Evolutionary conservation across 2,113 vertebrate species (phyloP), one percentile per base, ranked within the genome.

Genomic region (Pimephales promelas): DNA sequence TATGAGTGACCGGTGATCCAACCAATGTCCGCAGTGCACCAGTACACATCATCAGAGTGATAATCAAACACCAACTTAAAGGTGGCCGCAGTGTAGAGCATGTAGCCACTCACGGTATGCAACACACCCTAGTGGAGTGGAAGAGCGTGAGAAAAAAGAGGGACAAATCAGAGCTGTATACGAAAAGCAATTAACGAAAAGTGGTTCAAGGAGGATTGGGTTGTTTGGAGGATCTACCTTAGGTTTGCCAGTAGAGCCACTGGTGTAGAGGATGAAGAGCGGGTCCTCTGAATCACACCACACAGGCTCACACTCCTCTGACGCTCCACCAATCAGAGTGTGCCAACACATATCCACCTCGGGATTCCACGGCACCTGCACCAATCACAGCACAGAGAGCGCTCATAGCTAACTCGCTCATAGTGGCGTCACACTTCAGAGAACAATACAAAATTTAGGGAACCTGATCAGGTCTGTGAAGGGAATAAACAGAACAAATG

Each of bases 1-100:
- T 99, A 99, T 82, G 98, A 99, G 89, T 99, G 98, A 6, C 98
- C 98, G 0, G 98, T 99, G 88, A 99, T 99, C 98, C 98, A 99
- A 0, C 98, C 97, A 2, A 98, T 96, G 91, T 99, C 98, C 0
- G 97, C 98, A 0, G 98, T 99, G 93, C 98, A 99, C 98, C 98
- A 99, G 92, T 97, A 99, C 49, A 99, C 88, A 31, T 99, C 98
- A 9, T 95, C 94, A 0, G 93, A 88, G 40, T 97, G 97, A 91
- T 98, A 92, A 93, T 99, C 97, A 64, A 99, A 99, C 85, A 99
- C 98, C 2, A 97, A 94, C 54, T 98, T 99, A 91, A 98, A 99
- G 3, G 97, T 97, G 86, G 94, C 89, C 62, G 97, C 97, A 0
- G 94, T 94, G 90, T 95, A 99, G 52, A 99, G 93, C 96, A 99